These are phyloP conservation scores for Aporophyla lueneburgensis DNA, from an alignment of 2,888 invertebrate genomes.

Conservation along the genomic window DNA sequence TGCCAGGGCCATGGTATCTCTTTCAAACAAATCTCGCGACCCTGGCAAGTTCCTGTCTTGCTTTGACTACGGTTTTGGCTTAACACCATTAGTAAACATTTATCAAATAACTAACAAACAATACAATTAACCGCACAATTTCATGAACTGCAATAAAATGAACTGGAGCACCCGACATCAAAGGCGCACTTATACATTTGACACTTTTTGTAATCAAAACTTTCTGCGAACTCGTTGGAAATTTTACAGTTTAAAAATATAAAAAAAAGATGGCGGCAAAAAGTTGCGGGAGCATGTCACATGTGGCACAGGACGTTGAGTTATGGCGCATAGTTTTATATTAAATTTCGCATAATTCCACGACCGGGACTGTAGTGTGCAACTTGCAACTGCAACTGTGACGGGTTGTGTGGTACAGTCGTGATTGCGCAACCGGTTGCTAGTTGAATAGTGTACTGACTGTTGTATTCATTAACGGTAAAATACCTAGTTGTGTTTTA, in stretches of 20 bases:
- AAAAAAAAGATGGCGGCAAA: slow-evolving; percentile 50
- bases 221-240: slow-evolving; percentile 52
- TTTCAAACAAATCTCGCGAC: no score
- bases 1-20: no score
- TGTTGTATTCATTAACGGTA: background rate
- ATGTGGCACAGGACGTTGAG: slow-evolving; percentile 68
- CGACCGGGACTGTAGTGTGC: slow-evolving; percentile 37
- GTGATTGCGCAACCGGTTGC: slow-evolving; percentile 9
- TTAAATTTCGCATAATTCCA: slow-evolving; percentile 71
- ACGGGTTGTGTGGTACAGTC: slow-evolving; percentile 1
- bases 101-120: slow-evolving; percentile 8
- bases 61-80: background rate
- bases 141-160: slow-evolving; percentile 49
- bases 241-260: slow-evolving; percentile 58
- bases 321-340: slow-evolving; percentile 73
- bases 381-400: slow-evolving; percentile 48
- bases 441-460: background rate
- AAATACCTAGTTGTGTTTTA: background rate
- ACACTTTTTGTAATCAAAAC: slow-evolving; percentile 67
- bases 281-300: slow-evolving; percentile 67
- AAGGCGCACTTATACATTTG: slow-evolving; percentile 55
- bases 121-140: slow-evolving; percentile 10
- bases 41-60: background rate
- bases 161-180: slow-evolving; percentile 35
- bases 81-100: background rate